phyloP scores from a whole-genome alignment of 2,888 invertebrate genomes.

The Proisotoma minuta region DNA sequence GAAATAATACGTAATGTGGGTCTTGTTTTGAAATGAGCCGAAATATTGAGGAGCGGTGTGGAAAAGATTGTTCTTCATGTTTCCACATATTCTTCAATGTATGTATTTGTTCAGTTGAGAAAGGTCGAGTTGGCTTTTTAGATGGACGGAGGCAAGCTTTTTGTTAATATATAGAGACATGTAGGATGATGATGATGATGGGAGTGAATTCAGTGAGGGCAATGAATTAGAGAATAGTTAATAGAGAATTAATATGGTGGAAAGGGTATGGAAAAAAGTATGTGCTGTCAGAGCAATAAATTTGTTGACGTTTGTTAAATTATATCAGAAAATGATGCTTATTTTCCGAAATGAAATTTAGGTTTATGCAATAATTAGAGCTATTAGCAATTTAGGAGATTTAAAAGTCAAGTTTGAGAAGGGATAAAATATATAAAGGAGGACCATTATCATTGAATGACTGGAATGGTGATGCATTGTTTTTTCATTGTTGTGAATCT shows the following conservation, averaged over 20 bases:
- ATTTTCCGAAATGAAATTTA: conserved; percentile 19
- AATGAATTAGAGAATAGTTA: background rate
- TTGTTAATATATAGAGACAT: background rate
- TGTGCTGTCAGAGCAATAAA: conserved; percentile 45
- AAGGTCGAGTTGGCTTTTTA: background rate
- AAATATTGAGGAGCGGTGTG: too few species aligned
- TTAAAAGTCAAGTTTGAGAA: conserved; percentile 35
- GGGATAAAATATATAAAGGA: conserved; percentile 13
- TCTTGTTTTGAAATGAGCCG: too few species aligned
- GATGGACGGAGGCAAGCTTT: background rate
- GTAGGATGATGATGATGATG: background rate
- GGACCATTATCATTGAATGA: background rate
- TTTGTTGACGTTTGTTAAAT: conserved; percentile 46
- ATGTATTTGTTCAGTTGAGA: background rate
- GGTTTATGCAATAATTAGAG: conserved; percentile 44
- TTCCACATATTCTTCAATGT: background rate
- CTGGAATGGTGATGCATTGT: background rate
- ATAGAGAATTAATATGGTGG: background rate
- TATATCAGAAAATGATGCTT: conserved; percentile 40
- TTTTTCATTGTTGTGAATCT: too few species aligned
- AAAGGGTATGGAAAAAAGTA: too few species aligned
- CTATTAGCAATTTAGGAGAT: conserved; percentile 48
- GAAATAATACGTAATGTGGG: too few species aligned
- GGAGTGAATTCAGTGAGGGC: conserved; percentile 11
- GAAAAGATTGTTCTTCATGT: too few species aligned